Evolutionary conservation across 2,888 invertebrate genomes (phyloP), one percentile per base, ranked within the genome.

Genomic region (Agriopis marginaria): DNA sequence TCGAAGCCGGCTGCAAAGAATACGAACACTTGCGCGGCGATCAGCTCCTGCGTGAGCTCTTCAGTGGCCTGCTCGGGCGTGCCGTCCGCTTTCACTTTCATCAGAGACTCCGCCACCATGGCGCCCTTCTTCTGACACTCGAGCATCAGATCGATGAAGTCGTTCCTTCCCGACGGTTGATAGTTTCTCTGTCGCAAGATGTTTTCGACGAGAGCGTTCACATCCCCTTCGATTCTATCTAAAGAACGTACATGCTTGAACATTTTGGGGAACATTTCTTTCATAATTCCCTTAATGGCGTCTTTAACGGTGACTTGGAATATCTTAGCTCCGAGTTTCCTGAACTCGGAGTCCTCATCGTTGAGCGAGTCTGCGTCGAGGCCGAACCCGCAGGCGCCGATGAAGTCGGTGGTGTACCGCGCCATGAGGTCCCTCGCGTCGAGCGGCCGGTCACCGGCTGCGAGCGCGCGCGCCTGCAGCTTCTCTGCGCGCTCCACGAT

Each of bases 1-100:
- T 94, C 94, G 59, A 93, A 94, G 0, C 94, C 94, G 0, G 94
- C 94, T 1, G 88, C 88, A 49, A 91, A 90, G 74, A 91, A 92
- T 7, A 91, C 82, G 54, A 92, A 90, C 2, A 83, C 84, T 66
- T 89, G 89, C 10, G 89, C 88, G 0, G 86, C 87, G 58, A 88
- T 77, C 58, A 87, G 70, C 62, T 88, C 88, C 14, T 56, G 56
- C 9, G 56, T 56, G 6, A 88, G 50, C 9, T 79, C 74, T 0
- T 81, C 78, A 2, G 23, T 14, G 10, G 42, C 56, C 5, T 12
- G 42, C 39, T 79, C 79, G 3, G 85, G 74, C 0, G 75, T 81
- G 3, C 88, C 88, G 44, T 88, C 86, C 7, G 75, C 60, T 17
- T 82, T 83, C 0, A 53, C 44, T 23, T 74, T 65, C 56, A 84